Evolutionary conservation across 2,797 vertebrate species (phyloP), one percentile per base, ranked within the genome.

Genomic region (Lerista edwardsae): DNA sequence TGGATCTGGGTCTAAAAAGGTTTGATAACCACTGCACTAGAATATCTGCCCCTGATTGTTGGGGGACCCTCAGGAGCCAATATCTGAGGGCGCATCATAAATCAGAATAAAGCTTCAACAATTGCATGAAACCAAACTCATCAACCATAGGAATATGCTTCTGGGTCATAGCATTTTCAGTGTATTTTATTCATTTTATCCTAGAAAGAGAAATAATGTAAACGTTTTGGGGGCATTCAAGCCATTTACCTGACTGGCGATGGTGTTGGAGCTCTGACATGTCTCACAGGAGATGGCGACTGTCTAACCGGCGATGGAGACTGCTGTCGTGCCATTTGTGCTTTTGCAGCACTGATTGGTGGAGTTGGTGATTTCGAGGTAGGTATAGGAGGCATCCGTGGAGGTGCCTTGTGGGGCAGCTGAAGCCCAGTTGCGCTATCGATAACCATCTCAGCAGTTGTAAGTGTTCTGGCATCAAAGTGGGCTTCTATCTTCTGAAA

Each of bases 241-340:
- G n/a, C 62, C 44, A 12, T 83, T 96, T 96, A 98, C 98, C 98
- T 98, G 94, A 97, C 96, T 3, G 97, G 97, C 5, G 98, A 94
- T 0, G 98, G 98, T 1, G 97, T 96, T 0, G 98, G 98, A 44
- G 96, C 98, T 92, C 97, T 98, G 71, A 99, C 98, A 0, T 97
- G 98, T 96, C 98, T 97, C 91, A 99, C 98, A 0, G 98, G 98
- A 75, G 98, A 99, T 17, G 97, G 98, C 0, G 98, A 99, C 91
- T 98, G 98, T 94, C 98, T 97, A 57, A 99, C 97, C 0, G 98
- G 98, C 0, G 98, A 99, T 4, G 98, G 98, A 1, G 98, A 99
- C 89, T 99, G 98, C 76, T 99, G 98, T 29, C 98, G 97, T 86
- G 96, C 94, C 90, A 95, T 94, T 14, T 97, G 94, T 87, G 97